Conservation (phyloP, 2,797 vertebrate species). For the Etheostoma perlongum region DNA sequence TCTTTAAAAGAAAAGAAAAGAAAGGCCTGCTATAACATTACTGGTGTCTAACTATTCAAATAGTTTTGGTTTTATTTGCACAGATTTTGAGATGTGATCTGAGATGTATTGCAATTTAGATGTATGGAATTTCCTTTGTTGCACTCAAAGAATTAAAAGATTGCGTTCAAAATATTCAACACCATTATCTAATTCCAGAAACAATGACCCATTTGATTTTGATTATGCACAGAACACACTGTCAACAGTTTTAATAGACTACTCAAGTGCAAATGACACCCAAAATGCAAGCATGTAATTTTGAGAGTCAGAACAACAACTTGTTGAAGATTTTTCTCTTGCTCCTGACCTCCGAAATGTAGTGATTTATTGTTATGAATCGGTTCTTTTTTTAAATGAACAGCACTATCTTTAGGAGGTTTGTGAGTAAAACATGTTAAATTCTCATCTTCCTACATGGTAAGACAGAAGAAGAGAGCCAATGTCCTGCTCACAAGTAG, state of each 20-base stretch:
- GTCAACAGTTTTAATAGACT: background rate
- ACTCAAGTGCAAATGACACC: no score
- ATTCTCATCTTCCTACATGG: background rate
- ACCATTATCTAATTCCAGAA: background rate
- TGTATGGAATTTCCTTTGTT: background rate
- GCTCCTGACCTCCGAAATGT: background rate
- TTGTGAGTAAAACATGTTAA: slow-evolving; percentile 3
- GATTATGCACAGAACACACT: background rate
- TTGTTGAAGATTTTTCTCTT: background rate
- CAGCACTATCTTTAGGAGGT: background rate
- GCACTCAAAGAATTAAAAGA: background rate
- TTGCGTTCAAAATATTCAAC: no score
- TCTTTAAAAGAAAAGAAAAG: background rate
- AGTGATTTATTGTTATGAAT: slow-evolving; percentile 1
- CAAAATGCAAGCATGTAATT: background rate
- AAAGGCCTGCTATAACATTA: background rate
- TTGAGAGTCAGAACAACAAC: background rate
- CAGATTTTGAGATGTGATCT: background rate
- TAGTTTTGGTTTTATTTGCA: background rate
- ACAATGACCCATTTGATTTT: background rate
- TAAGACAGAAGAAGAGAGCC: slow-evolving; percentile 12
- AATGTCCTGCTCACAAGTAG: slow-evolving; percentile 26
- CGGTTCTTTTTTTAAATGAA: background rate
- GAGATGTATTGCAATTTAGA: background rate
- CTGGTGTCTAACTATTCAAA: background rate